These are phyloP conservation scores for Porites australiensis DNA, from an alignment of 64 coral and sea anemone genomes.

Conservation along the genomic window DNA sequence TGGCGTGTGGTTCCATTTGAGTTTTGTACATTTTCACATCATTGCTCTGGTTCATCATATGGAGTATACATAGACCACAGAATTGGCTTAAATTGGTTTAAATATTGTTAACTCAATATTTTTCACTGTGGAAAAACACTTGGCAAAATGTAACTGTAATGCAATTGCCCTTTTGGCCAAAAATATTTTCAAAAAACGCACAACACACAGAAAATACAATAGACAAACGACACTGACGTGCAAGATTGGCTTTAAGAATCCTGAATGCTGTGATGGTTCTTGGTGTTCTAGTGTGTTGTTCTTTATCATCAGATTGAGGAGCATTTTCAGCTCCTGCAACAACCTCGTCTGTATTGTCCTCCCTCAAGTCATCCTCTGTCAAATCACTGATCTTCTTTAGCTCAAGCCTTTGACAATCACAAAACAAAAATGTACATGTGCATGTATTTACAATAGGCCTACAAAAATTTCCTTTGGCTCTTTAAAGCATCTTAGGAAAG, in stretches of 20 bases:
- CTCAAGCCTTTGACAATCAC: slow-evolving; percentile 57
- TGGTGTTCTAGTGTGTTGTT: not conserved
- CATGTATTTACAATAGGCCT: not conserved
- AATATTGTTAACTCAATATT: too few relatives aligned
- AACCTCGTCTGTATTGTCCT: slow-evolving; percentile 13
- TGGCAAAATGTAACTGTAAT: too few relatives aligned
- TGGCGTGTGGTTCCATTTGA: too few relatives aligned
- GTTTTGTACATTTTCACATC: too few relatives aligned
- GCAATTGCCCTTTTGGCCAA: too few relatives aligned
- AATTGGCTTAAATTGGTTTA: too few relatives aligned
- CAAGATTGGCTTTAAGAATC: slow-evolving; percentile 47
- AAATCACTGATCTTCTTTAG: slow-evolving; percentile 78
- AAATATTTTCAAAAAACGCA: too few relatives aligned
- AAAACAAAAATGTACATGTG: not conserved
- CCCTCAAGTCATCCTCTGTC: slow-evolving; percentile 63
- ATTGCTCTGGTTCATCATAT: too few relatives aligned
- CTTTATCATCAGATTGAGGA: not conserved
- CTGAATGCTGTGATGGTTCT: slow-evolving; percentile 21
- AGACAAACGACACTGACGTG: not conserved
- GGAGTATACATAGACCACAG: too few relatives aligned
- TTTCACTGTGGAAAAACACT: too few relatives aligned
- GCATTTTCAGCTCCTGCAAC: not conserved
- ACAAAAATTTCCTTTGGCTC: too few relatives aligned
- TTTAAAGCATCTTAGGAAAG: too few relatives aligned
- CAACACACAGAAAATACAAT: not conserved